Evolutionary conservation across 2,113 vertebrate species (phyloP).

Genomic region (Callopanchax toddi): DNA sequence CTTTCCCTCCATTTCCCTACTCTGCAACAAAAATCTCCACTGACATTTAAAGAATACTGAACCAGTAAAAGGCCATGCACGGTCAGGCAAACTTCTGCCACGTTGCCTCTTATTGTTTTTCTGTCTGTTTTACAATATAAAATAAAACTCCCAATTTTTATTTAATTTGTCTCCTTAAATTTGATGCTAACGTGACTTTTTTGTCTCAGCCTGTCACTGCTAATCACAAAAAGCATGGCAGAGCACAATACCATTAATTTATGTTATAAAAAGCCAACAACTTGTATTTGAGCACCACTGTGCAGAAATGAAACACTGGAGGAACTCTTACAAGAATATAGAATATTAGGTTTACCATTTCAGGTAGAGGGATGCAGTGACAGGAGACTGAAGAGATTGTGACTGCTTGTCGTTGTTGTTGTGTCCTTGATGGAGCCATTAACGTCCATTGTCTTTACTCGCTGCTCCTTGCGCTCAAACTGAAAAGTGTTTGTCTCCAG

Average conservation of each 20-base stretch:
- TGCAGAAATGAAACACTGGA: not conserved
- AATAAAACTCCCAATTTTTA: not conserved
- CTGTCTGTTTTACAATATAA: constrained; percentile 3
- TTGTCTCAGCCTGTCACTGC: not conserved
- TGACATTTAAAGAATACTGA: constrained; percentile 33
- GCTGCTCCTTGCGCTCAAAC: not conserved
- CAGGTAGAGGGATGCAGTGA: not conserved
- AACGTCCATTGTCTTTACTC: constrained; percentile 27
- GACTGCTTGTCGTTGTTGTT: constrained; percentile 22
- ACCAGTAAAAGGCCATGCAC: constrained; percentile 22
- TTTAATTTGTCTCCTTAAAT: not conserved
- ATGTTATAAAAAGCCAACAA: not conserved
- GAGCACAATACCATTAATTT: not conserved
- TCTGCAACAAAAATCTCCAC: constrained; percentile 27
- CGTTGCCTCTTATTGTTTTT: not conserved
- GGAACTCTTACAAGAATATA: not conserved
- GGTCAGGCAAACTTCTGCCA: constrained; percentile 13
- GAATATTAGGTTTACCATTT: not conserved
- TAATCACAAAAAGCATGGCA: not conserved
- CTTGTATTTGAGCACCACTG: not conserved
- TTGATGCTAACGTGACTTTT: constrained; percentile 6
- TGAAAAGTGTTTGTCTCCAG: constrained; percentile 28
- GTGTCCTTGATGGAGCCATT: constrained; percentile 22
- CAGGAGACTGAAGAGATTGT: constrained; percentile 18
- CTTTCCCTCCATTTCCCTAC: constrained; percentile 31